Percentiles rank a stretch among this genome's conserved stretches.
Evolutionary conservation across 2,888 invertebrate species (phyloP).

Genomic region (Macrophya alboannulata): DNA sequence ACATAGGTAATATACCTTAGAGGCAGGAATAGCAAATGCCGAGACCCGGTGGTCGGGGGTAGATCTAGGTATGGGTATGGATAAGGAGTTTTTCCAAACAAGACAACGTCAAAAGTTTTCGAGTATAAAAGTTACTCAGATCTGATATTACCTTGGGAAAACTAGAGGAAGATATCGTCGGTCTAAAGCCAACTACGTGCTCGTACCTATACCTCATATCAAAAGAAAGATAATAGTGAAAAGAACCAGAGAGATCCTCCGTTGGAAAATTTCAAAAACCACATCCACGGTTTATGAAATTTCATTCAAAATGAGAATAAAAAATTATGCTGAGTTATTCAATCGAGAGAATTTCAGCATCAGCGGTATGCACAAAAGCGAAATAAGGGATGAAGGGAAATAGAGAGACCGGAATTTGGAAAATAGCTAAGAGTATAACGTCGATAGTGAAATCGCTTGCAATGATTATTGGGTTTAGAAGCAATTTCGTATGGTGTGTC

Average conservation of each 20-base stretch:
- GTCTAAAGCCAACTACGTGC: neutral
- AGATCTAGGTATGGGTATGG: neutral
- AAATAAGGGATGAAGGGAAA: neutral
- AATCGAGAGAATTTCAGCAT: neutral
- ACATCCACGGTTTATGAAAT: too few relatives aligned
- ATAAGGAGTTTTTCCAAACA: conserved; percentile 15
- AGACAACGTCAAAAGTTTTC: neutral
- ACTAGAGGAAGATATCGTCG: conserved; percentile 5
- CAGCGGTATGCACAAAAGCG: too few relatives aligned
- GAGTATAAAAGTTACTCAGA: conserved; percentile 3
- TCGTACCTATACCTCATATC: neutral
- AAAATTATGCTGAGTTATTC: neutral
- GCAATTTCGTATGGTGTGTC: neutral
- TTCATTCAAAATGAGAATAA: neutral
- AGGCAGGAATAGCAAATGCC: neutral
- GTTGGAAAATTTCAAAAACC: neutral
- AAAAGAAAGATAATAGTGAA: neutral
- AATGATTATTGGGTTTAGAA: conserved; percentile 19
- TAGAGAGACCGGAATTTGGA: neutral
- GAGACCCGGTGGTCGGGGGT: neutral
- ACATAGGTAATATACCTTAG: neutral
- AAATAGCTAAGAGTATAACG: neutral
- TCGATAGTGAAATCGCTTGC: neutral
- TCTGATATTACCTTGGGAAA: conserved; percentile 38
- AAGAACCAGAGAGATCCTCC: neutral